Evolutionary conservation across 2,113 vertebrate genomes (phyloP).

Genomic region (Ptilorrhoa leucosticta): DNA sequence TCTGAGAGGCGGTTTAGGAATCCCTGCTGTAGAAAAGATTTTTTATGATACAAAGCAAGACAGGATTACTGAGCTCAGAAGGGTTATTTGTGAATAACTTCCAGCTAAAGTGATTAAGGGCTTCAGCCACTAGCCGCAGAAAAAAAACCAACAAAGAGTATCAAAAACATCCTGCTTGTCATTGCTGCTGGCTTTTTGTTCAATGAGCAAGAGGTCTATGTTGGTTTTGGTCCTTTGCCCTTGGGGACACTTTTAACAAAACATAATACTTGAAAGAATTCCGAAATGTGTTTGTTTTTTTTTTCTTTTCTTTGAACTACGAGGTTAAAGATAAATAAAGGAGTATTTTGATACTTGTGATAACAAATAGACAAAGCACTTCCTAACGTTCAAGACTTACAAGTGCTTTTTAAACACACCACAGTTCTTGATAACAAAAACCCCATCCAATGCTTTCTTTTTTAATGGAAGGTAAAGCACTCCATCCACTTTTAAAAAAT

Average conservation of each 20-base stretch:
- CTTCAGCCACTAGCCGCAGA: background rate
- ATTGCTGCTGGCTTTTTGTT: background rate
- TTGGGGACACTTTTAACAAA: background rate
- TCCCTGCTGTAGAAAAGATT: background rate
- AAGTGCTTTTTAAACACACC: background rate
- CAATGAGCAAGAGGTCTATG: background rate
- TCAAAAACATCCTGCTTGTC: background rate
- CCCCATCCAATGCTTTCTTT: background rate
- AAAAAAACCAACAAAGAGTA: background rate
- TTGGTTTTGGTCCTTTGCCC: slow-evolving; percentile 10
- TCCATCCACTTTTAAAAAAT: background rate
- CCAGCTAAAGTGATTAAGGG: background rate
- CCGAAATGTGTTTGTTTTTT: background rate
- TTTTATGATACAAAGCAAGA: background rate
- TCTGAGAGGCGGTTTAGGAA: background rate
- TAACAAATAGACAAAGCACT: background rate
- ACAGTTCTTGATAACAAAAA: background rate
- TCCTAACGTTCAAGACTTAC: background rate
- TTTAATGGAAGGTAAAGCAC: background rate
- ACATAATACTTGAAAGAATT: background rate
- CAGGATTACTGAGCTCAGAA: background rate
- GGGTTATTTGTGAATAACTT: background rate
- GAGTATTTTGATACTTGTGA: slow-evolving; percentile 5
- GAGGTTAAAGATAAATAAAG: background rate
- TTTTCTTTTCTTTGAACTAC: background rate